These are phyloP conservation scores for Meteorus colon DNA, from an alignment of 2,888 invertebrate genomes.

Conservation along the genomic window DNA sequence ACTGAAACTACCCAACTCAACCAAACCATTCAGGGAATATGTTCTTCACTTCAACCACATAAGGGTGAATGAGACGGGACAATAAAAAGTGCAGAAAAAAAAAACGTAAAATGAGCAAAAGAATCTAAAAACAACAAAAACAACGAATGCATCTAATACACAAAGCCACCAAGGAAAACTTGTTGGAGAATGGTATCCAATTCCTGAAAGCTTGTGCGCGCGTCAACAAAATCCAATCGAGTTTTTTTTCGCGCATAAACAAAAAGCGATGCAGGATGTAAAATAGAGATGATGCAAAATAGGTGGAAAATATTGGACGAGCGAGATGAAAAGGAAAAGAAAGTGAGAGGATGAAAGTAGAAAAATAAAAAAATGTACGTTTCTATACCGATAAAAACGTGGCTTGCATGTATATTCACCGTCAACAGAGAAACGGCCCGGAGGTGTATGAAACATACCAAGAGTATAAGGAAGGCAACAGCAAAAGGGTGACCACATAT, in stretches of 20 bases:
- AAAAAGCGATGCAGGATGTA: constrained; percentile 1
- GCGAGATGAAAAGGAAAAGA: not conserved
- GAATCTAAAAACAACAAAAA: constrained; percentile 9
- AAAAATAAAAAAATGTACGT: constrained; percentile 24
- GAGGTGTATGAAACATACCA: not conserved
- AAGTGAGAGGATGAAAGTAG: not conserved
- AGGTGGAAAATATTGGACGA: constrained; percentile 32
- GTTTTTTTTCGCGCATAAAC: constrained; percentile 13
- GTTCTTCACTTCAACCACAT: not conserved
- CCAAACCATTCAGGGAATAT: constrained; percentile 9
- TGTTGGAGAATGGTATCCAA: constrained; percentile 21
- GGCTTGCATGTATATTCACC: constrained; percentile 28
- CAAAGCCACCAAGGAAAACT: constrained; percentile 21
- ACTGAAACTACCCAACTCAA: constrained; percentile 17
- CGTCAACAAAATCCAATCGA: constrained; percentile 19
- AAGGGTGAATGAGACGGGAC: constrained; percentile 5
- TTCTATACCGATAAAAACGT: constrained; percentile 31
- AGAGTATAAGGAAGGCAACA: not conserved
- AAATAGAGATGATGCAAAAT: constrained; percentile 28
- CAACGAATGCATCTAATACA: constrained; percentile 20
- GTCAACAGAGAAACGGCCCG: not conserved
- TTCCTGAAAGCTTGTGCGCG: constrained; percentile 25
- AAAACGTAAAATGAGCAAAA: not conserved
- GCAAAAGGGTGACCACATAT: constrained; percentile 21
- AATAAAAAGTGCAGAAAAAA: constrained; percentile 24